phyloP scores from a whole-genome alignment of 2,113 vertebrate genomes.

The Muscicapa adusta region DNA sequence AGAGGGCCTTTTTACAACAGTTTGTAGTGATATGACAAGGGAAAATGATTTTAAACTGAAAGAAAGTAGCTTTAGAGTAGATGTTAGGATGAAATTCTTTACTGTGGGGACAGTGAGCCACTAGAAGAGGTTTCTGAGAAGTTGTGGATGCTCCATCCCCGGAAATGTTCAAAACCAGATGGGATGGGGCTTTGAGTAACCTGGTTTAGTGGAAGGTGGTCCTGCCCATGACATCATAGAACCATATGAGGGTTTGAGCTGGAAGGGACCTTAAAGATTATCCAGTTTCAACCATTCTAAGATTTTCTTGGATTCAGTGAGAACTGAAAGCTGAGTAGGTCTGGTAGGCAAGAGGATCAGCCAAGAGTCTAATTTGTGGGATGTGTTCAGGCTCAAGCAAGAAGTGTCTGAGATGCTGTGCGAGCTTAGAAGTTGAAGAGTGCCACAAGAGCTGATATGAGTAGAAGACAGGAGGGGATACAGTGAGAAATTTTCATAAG shows the following conservation, averaged over 20 bases:
- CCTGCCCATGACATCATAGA: not conserved
- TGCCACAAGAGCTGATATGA: not conserved
- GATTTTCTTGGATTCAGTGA: not conserved
- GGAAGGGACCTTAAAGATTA: not conserved
- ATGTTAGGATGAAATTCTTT: not conserved
- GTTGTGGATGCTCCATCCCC: not conserved
- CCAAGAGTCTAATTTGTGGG: not conserved
- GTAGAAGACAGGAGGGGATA: not conserved
- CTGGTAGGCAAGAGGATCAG: not conserved
- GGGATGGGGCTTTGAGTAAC: not conserved
- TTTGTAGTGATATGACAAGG: not conserved
- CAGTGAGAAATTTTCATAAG: not conserved
- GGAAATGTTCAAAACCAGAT: not conserved
- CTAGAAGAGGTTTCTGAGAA: not conserved
- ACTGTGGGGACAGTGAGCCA: too few relatives aligned
- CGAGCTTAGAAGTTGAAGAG: not conserved
- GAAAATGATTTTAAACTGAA: not conserved
- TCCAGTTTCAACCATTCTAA: not conserved
- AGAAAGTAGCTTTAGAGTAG: not conserved
- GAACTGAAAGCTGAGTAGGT: not conserved
- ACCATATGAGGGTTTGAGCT: not conserved
- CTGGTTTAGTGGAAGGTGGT: not conserved
- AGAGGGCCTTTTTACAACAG: not conserved
- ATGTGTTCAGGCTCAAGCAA: not conserved
- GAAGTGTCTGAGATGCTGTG: not conserved